A percentile compares a stretch with the other conserved stretches of the same genome.
Conservation (phyloP, 2,888 invertebrate species). For the Drosophila mimica region DNA sequence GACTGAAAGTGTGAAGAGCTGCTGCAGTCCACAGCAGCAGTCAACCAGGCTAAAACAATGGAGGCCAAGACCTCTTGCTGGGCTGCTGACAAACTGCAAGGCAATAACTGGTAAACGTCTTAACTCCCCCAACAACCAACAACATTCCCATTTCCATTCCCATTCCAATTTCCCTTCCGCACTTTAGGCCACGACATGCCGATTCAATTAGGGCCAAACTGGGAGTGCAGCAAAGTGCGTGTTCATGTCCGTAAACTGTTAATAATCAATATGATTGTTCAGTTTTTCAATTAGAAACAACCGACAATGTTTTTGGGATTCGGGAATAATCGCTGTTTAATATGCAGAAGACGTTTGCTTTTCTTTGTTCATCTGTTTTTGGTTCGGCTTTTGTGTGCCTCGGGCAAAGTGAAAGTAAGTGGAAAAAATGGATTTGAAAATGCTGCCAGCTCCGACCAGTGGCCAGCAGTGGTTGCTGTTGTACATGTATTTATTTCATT, state of each 20-base stretch:
- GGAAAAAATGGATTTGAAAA: conserved; percentile 41
- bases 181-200: conserved; percentile 22
- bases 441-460: conserved; percentile 31
- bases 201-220: conserved; percentile 63
- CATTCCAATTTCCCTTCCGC: not conserved
- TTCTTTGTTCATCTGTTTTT: not conserved
- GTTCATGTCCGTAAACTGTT: conserved; percentile 44
- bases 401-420: conserved; percentile 64
- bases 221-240: conserved; percentile 60
- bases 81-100: conserved; percentile 31
- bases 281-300: conserved; percentile 67
- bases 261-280: conserved; percentile 62
- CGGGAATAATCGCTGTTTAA: conserved; percentile 45
- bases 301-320: conserved; percentile 21
- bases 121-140: not conserved
- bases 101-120: conserved; percentile 10
- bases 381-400: conserved; percentile 40
- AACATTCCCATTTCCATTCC: not conserved
- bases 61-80: conserved; percentile 55
- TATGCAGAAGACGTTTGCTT: conserved; percentile 62
- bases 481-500: conserved; percentile 15
- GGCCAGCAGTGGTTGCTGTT: conserved; percentile 18
- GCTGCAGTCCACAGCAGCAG: conserved; percentile 19
- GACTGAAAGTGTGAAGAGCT: conserved; percentile 30
- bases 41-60: conserved; percentile 14